These are phyloP conservation scores for Zhuqinia jingwanae DNA, from an alignment of 2,888 invertebrate genomes.

Conservation along the genomic window DNA sequence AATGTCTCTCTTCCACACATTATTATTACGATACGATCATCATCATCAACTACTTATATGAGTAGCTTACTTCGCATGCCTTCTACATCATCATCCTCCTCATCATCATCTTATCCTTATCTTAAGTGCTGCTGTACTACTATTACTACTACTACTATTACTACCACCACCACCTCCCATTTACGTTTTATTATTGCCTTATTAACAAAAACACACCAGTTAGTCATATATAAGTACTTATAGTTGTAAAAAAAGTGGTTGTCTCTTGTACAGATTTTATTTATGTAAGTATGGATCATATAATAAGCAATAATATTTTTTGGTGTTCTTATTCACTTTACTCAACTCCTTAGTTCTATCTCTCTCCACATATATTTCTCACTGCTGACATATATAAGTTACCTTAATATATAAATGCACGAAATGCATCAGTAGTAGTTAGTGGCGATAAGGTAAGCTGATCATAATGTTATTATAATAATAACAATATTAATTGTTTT, in stretches of 20 bases:
- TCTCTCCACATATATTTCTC: no score
- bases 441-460: background rate
- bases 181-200: background rate
- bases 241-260: no score
- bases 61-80: background rate
- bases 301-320: no score
- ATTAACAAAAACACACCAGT: background rate
- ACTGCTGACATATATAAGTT: no score
- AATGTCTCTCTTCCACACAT: background rate
- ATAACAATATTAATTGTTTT: background rate
- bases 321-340: no score
- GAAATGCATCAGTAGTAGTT: background rate
- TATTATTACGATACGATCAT: no score
- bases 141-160: background rate
- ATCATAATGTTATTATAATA: no score
- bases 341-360: no score
- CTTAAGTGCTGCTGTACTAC: background rate
- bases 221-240: no score
- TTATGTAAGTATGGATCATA: no score
- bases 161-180: constrained; percentile 1
- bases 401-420: no score
- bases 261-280: no score
- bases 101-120: background rate
- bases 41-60: background rate
- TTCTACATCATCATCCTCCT: background rate